Conservation (phyloP, 2,888 invertebrate genomes). For the Amphipoea lucens region DNA sequence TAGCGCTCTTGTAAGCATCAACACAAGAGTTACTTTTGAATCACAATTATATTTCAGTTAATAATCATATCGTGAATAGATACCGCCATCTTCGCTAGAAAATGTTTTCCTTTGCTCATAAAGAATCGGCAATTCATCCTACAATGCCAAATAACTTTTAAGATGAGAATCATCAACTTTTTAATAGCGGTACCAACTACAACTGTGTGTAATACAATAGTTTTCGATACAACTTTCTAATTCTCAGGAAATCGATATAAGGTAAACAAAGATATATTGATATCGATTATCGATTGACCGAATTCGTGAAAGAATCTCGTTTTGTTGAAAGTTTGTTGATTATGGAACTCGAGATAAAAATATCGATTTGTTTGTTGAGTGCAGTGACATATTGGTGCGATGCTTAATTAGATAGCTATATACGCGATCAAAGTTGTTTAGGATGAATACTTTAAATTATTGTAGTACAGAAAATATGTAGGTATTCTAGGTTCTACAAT, state of each 20-base stretch:
- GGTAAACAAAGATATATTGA: slow-evolving; percentile 71
- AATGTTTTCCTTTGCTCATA: neutral
- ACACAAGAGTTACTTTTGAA: neutral
- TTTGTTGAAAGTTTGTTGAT: slow-evolving; percentile 55
- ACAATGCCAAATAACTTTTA: slow-evolving; percentile 35
- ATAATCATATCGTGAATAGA: neutral
- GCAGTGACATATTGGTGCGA: slow-evolving; percentile 17
- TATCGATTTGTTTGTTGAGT: slow-evolving; percentile 38
- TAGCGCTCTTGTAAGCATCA: neutral
- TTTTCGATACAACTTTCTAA: slow-evolving; percentile 68
- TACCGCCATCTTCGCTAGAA: neutral
- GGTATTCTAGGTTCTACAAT: neutral
- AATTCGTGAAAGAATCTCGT: slow-evolving; percentile 65
- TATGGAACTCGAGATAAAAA: slow-evolving; percentile 45
- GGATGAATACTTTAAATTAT: neutral
- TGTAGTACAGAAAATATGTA: neutral
- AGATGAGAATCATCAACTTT: slow-evolving; percentile 52
- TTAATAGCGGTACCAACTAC: slow-evolving; percentile 55
- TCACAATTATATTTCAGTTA: neutral
- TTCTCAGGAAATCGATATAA: slow-evolving; percentile 70
- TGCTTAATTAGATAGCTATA: slow-evolving; percentile 12
- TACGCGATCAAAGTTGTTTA: neutral
- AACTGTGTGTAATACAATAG: slow-evolving; percentile 64
- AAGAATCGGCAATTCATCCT: slow-evolving; percentile 51
- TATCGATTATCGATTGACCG: slow-evolving; percentile 65